Conservation (phyloP, 2,113 vertebrate genomes). For the Psephotus haematonotus region DNA sequence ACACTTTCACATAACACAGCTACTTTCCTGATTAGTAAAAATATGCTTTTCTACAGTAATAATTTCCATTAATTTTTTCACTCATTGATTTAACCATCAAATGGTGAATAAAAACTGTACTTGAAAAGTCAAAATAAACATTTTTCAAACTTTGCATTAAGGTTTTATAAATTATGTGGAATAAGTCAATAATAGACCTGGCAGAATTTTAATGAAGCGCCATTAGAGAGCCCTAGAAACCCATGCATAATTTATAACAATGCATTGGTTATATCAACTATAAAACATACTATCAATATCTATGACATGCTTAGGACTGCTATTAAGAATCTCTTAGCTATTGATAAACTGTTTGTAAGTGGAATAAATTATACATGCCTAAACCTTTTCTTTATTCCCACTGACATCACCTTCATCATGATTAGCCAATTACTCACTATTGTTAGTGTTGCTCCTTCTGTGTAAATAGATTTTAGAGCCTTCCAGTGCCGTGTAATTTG, state of each 20-base stretch:
- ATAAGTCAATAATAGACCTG: not conserved
- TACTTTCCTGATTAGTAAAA: not conserved
- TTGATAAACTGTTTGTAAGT: not conserved
- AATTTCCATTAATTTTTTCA: not conserved
- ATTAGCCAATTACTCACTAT: not conserved
- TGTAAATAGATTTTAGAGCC: not conserved
- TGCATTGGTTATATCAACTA: not conserved
- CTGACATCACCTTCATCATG: not conserved
- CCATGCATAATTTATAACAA: not conserved
- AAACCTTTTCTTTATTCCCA: not conserved
- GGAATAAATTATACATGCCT: not conserved
- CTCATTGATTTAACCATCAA: not conserved
- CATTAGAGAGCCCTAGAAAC: not conserved
- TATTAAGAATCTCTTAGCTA: not conserved
- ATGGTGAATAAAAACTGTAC: not conserved
- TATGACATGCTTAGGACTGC: not conserved
- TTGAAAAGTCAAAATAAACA: not conserved
- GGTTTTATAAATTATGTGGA: not conserved
- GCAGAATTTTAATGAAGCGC: not conserved
- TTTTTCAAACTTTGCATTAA: not conserved
- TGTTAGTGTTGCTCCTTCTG: not conserved
- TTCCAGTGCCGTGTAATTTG: not conserved
- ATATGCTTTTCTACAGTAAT: not conserved
- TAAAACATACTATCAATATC: not conserved
- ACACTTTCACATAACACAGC: not conserved